These are phyloP conservation scores for Liopterus haemorrhoidalis DNA, from an alignment of 2,888 invertebrate genomes.

Conservation along the genomic window DNA sequence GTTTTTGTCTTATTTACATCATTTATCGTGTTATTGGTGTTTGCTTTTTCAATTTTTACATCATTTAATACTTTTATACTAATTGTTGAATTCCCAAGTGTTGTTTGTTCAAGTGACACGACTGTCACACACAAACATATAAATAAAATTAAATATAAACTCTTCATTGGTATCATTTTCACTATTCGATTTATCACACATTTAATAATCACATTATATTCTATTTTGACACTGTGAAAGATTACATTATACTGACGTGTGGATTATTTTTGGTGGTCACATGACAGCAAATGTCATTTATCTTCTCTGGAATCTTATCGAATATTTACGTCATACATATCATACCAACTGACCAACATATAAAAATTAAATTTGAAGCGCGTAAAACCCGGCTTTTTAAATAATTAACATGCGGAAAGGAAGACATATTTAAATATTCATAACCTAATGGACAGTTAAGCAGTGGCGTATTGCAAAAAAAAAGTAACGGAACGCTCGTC, in stretches of 20 bases:
- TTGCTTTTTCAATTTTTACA: too few species aligned
- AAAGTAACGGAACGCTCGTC: too few species aligned
- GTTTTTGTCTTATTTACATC: slow-evolving; percentile 8
- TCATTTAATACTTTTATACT: too few species aligned
- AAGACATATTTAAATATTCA: too few species aligned
- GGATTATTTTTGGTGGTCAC: slow-evolving; percentile 19
- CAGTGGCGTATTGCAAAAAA: too few species aligned
- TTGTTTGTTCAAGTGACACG: slow-evolving; percentile 16
- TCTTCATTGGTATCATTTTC: slow-evolving; percentile 20
- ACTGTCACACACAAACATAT: slow-evolving; percentile 17
- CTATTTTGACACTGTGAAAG: slow-evolving; percentile 16
- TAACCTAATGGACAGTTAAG: too few species aligned
- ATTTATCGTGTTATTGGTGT: too few species aligned
- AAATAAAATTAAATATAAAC: slow-evolving; percentile 19
- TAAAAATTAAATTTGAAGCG: too few species aligned
- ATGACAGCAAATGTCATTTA: slow-evolving; percentile 16
- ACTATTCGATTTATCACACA: too few species aligned
- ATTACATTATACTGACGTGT: slow-evolving; percentile 17
- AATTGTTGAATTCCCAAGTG: slow-evolving; percentile 12
- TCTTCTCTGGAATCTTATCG: slow-evolving; percentile 20
- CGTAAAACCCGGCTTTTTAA: too few species aligned
- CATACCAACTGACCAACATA: too few species aligned
- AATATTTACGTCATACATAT: slow-evolving; percentile 19
- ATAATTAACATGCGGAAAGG: too few species aligned
- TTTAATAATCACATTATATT: slow-evolving; percentile 19